Percentiles rank a stretch among this genome's conserved stretches.
Conservation (phyloP, 2,888 invertebrate species). For the Orthosia gothica region DNA sequence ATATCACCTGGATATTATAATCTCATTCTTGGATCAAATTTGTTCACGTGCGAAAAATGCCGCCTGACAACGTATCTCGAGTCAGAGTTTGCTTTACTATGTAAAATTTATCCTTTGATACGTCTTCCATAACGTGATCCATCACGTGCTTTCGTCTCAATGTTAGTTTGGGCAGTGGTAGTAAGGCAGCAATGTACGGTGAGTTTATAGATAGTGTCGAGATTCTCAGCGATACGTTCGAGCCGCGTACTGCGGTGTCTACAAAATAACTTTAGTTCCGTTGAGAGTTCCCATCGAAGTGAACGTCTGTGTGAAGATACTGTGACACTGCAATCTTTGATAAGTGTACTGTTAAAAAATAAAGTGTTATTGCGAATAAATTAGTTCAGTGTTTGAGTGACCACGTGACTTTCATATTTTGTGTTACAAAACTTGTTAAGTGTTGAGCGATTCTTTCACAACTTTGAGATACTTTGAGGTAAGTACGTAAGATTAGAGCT, state of each 20-base stretch:
- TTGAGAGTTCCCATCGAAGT: slow-evolving; percentile 79
- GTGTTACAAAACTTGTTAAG: slow-evolving; percentile 42
- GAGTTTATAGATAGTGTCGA: slow-evolving; percentile 68
- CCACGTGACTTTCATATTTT: slow-evolving; percentile 41
- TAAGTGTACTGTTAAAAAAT: slow-evolving; percentile 59
- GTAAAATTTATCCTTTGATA: slow-evolving; percentile 48
- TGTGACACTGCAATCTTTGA: slow-evolving; percentile 55
- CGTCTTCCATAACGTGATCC: slow-evolving; percentile 48
- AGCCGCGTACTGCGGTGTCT: slow-evolving; percentile 74
- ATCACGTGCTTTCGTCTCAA: slow-evolving; percentile 54
- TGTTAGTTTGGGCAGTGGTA: slow-evolving; percentile 8
- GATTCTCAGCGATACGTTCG: slow-evolving; percentile 62
- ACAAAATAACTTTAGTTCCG: slow-evolving; percentile 87
- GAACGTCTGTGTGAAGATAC: slow-evolving; percentile 75
- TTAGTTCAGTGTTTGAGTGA: slow-evolving; percentile 50
- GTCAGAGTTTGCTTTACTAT: slow-evolving; percentile 68
- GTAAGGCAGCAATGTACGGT: slow-evolving; percentile 75
- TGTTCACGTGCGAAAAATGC: slow-evolving; percentile 87
- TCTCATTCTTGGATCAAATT: slow-evolving; percentile 86
- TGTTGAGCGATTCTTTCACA: slow-evolving; percentile 31
- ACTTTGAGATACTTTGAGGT: slow-evolving; percentile 55
- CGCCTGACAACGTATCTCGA: slow-evolving; percentile 80
- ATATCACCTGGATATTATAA: slow-evolving; percentile 82
- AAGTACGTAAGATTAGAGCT: slow-evolving; percentile 31
- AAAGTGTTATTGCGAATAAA: slow-evolving; percentile 37